Percentiles rank a stretch among this genome's conserved stretches.
Evolutionary conservation across 2,113 vertebrate species (phyloP).

Genomic region (Anser cygnoides): DNA sequence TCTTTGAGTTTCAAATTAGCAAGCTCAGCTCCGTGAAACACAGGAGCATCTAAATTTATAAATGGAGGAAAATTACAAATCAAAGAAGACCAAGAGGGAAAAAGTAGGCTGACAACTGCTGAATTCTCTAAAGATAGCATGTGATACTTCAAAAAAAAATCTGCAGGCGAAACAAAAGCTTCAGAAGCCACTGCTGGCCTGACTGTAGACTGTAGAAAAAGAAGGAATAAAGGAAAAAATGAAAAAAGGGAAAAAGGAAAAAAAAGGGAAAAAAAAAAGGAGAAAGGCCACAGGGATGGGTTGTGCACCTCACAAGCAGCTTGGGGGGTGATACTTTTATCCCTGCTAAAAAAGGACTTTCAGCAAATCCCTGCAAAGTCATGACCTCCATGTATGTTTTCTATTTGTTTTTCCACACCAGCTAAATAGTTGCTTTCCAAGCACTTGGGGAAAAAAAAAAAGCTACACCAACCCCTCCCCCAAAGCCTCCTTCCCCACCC

Average conservation of each 20-base stretch:
- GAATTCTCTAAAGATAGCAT: neutral
- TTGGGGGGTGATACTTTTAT: neutral
- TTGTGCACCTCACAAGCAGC: neutral
- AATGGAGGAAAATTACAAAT: neutral
- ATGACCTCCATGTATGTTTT: constrained; percentile 42
- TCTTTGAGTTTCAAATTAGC: neutral
- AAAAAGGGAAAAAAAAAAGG: neutral
- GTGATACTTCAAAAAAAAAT: neutral
- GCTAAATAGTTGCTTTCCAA: constrained; percentile 38
- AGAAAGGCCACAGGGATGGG: neutral
- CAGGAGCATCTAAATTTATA: neutral
- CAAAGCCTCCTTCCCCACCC: neutral
- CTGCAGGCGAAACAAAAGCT: neutral
- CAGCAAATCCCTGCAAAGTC: constrained; percentile 39
- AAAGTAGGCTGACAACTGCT: neutral
- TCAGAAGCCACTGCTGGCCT: neutral
- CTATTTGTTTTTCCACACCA: constrained; percentile 48
- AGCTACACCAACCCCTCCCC: neutral
- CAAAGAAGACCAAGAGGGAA: neutral
- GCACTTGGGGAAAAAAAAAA: neutral
- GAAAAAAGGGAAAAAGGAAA: neutral
- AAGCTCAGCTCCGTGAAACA: neutral
- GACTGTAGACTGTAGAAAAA: neutral
- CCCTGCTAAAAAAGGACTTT: neutral
- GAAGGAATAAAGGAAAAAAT: too few relatives aligned